Percentiles rank a stretch among this genome's conserved stretches.
Evolutionary conservation across 2,113 vertebrate genomes (phyloP).

Genomic region (Barbus barbus): DNA sequence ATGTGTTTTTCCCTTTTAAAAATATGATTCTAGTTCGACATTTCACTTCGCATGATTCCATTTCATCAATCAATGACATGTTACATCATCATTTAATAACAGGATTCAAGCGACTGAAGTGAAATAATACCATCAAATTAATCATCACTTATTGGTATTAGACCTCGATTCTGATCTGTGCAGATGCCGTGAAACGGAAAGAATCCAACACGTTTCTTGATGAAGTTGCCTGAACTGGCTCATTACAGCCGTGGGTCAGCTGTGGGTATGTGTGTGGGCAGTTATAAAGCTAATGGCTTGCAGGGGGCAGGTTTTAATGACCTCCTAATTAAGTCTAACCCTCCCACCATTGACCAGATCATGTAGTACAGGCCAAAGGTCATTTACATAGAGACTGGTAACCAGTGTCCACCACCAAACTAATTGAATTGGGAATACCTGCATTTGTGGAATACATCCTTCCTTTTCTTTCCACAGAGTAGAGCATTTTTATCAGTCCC

Average conservation of each 20-base stretch:
- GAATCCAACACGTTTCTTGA: conserved; percentile 1
- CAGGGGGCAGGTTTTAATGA: conserved; percentile 70
- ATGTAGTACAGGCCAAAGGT: conserved; percentile 73
- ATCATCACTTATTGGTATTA: conserved; percentile 3
- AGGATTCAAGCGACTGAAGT: background rate
- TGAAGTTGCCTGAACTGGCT: background rate
- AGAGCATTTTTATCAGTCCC: background rate
- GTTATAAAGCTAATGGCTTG: conserved; percentile 59
- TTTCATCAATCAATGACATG: conserved; percentile 17
- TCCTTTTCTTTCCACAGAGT: background rate
- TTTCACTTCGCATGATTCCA: background rate
- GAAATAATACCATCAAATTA: conserved; percentile 14
- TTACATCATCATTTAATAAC: conserved; percentile 10
- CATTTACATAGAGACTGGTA: conserved; percentile 70
- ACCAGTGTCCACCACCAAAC: conserved; percentile 62
- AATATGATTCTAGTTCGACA: background rate
- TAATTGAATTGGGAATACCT: conserved; percentile 62
- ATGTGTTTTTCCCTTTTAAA: conserved; percentile 4
- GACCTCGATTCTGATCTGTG: background rate
- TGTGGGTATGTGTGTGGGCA: conserved; percentile 52
- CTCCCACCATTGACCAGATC: conserved; percentile 71
- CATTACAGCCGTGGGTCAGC: conserved; percentile 24
- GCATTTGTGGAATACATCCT: background rate
- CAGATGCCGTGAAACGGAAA: background rate
- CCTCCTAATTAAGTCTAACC: conserved; percentile 72